Conservation (phyloP, 2,113 vertebrate species). For the Penelope pileata region DNA sequence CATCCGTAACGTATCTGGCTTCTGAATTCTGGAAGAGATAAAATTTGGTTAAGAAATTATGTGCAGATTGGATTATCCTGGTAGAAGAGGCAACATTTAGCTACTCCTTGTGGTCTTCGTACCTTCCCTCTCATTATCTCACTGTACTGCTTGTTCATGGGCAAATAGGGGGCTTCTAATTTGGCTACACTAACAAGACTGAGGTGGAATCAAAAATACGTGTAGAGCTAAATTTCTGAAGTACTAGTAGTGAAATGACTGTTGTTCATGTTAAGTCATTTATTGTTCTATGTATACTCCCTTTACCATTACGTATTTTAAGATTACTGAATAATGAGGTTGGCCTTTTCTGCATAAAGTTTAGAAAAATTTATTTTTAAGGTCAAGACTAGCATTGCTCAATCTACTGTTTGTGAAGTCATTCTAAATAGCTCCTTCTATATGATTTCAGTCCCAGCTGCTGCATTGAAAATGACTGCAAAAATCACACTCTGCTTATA, state of each 20-base stretch:
- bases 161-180: neutral
- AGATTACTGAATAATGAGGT: neutral
- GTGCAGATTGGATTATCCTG: neutral
- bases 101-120: neutral
- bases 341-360: neutral
- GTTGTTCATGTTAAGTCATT: neutral
- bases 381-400: neutral
- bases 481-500: neutral
- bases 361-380: neutral
- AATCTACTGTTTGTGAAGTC: neutral
- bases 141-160: neutral
- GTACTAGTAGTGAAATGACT: neutral
- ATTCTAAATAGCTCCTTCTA: neutral
- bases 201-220: neutral
- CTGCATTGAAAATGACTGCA: neutral
- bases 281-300: neutral
- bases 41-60: neutral
- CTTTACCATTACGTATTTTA: neutral
- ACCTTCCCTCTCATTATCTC: neutral
- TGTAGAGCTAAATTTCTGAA: neutral
- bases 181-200: neutral
- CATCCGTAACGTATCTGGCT: neutral
- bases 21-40: neutral
- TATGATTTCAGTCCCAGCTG: neutral
- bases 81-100: neutral